Conservation (phyloP, 2,888 invertebrate species). For the Agrypnus murinus region DNA sequence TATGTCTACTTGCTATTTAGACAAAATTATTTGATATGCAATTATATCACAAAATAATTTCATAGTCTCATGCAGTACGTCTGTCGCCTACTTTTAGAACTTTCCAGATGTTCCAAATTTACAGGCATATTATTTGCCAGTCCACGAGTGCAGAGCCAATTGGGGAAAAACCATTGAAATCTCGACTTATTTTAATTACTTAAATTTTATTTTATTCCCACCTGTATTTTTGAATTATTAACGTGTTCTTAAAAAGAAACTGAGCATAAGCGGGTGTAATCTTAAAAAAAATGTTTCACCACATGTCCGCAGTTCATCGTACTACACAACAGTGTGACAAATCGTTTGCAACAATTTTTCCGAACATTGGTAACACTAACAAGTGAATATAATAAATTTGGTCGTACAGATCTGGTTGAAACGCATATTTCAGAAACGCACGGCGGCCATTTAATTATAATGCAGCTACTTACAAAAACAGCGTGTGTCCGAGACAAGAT, state of each 20-base stretch:
- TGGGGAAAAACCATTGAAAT: too few relatives aligned
- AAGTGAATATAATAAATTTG: constrained; percentile 35
- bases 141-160: too few relatives aligned
- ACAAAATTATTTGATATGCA: constrained; percentile 16
- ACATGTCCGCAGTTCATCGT: neutral
- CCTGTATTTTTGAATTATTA: too few relatives aligned
- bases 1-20: constrained; percentile 19
- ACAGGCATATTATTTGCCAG: too few relatives aligned
- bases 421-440: constrained; percentile 39
- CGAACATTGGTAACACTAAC: constrained; percentile 36
- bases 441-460: constrained; percentile 41
- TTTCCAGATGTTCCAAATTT: too few relatives aligned
- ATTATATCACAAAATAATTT: neutral
- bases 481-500: constrained; percentile 46
- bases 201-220: too few relatives aligned
- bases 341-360: constrained; percentile 18
- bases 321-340: constrained; percentile 24
- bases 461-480: constrained; percentile 39
- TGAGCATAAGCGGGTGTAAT: neutral
- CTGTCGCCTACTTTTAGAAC: too few relatives aligned
- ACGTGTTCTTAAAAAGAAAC: too few relatives aligned
- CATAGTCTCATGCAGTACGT: too few relatives aligned
- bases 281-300: neutral
- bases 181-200: too few relatives aligned
- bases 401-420: constrained; percentile 23